These are phyloP conservation scores for Mimachlamys varia DNA, from an alignment of 2,888 invertebrate species.

Conservation along the genomic window DNA sequence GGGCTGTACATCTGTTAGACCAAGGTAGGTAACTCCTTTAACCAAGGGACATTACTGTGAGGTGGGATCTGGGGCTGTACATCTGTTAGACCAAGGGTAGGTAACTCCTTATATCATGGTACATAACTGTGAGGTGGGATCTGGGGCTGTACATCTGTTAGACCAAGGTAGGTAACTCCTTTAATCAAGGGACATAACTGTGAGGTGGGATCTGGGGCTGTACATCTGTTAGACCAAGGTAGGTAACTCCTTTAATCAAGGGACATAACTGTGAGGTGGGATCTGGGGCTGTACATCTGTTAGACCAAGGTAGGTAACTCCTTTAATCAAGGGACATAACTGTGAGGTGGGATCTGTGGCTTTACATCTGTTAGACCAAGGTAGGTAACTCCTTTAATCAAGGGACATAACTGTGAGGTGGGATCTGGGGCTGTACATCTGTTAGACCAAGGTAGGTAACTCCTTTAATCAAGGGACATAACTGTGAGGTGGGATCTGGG, in stretches of 20 bases:
- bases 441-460: conserved; percentile 83
- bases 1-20: conserved; percentile 84
- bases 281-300: conserved; percentile 83
- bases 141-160: conserved; percentile 83
- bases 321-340: neutral
- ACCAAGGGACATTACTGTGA: neutral
- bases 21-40: conserved; percentile 80
- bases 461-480: neutral
- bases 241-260: conserved; percentile 60
- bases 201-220: conserved; percentile 83
- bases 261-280: conserved; percentile 79
- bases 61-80: conserved; percentile 84
- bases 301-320: conserved; percentile 83
- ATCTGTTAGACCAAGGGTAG: conserved; percentile 84
- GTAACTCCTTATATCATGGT: conserved; percentile 29
- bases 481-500: conserved; percentile 82
- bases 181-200: neutral
- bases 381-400: conserved; percentile 68
- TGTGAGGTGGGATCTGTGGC: too few species aligned
- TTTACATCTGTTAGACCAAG: conserved; percentile 84
- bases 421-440: conserved; percentile 83
- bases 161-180: conserved; percentile 82
- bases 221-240: conserved; percentile 84
- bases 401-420: conserved; percentile 77
- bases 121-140: conserved; percentile 80